Evolutionary conservation across 2,113 vertebrate genomes (phyloP).

Genomic region (Chionodraco myersi): DNA sequence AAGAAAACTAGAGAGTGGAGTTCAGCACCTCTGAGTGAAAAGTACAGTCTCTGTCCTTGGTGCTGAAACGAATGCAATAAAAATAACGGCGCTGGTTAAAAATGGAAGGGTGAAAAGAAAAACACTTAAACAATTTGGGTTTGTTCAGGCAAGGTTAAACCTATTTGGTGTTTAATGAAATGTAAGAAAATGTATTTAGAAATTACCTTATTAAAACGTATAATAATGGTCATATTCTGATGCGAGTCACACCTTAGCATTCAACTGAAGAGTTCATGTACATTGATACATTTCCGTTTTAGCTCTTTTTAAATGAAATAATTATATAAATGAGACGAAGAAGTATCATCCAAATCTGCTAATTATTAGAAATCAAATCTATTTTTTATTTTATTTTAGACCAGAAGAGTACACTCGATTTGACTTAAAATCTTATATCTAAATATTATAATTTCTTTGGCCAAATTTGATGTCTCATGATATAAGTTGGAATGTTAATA

Average conservation of each 20-base stretch:
- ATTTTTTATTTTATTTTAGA: too few relatives aligned
- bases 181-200: neutral
- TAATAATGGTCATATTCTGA: neutral
- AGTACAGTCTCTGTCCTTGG: constrained; percentile 79
- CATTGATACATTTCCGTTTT: neutral
- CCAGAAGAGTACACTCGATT: neutral
- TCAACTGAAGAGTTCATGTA: neutral
- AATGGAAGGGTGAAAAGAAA: neutral
- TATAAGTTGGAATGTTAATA: neutral
- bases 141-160: neutral
- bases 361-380: neutral
- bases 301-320: neutral
- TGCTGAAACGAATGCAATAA: constrained; percentile 76
- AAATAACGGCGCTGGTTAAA: neutral
- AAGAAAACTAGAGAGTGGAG: neutral
- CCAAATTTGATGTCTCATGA: neutral
- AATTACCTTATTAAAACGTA: neutral
- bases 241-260: neutral
- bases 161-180: fast-evolving
- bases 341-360: neutral
- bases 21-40: neutral
- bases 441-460: neutral
- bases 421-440: neutral
- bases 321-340: neutral
- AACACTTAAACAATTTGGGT: neutral